Evolutionary conservation across 1,140 invertebrate species (phyloP), one percentile per base, ranked within the genome.

Genomic region (Heterodera carotae): DNA sequence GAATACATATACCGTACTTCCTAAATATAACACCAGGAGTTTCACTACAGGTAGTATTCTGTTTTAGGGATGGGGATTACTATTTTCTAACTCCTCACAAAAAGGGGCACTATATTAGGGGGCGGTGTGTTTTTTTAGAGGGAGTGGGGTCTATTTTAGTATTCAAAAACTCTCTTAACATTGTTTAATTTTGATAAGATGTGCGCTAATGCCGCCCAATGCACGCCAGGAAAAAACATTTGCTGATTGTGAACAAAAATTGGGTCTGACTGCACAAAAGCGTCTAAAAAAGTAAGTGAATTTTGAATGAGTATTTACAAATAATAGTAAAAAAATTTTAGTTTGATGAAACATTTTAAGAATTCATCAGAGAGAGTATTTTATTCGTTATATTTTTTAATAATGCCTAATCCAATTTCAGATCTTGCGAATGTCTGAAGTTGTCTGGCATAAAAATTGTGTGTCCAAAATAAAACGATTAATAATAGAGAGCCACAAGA

Each of bases 351-450:
- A n/a, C n/a, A n/a, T n/a, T n/a, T n/a, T n/a, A n/a, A n/a, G n/a
- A n/a, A n/a, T n/a, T n/a, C n/a, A n/a, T n/a, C n/a, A n/a, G n/a
- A n/a, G n/a, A n/a, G n/a, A n/a, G n/a, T n/a, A n/a, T n/a, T n/a
- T n/a, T n/a, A n/a, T n/a, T n/a, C n/a, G n/a, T n/a, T n/a, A n/a
- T n/a, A n/a, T n/a, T n/a, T n/a, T n/a, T 62, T 62, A 62, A 62
- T 8, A 25, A 6, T 62, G n/a, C n/a, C n/a, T n/a, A n/a, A n/a
- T 62, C 29, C 29, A 31, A 66, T 34, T 66, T 31, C 31, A 73
- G 69, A n/a, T 84, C 81, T 18, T 86, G 85, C 76, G 78, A 88
- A n/a, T 86, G 85, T 70, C 68, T 86, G 66, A 84, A 85, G 64
- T 71, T 34, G 18, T 85, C 85, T 43, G 85, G 85, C 33, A 77